Evolutionary conservation across 2,888 invertebrate genomes (phyloP).

Genomic region (Odontothrips loti): DNA sequence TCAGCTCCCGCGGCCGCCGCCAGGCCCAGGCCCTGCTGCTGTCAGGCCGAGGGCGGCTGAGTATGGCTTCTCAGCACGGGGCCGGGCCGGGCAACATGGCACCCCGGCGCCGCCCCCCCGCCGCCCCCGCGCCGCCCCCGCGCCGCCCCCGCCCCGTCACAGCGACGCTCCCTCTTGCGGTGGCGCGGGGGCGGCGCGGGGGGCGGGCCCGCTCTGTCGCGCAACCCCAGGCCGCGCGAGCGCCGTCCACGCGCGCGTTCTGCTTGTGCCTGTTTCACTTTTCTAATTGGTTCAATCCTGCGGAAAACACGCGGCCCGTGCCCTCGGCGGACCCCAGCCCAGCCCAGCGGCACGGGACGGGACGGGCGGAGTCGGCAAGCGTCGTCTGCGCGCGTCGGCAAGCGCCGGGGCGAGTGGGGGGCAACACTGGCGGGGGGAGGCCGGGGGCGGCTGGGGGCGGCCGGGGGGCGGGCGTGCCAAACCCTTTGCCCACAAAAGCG

Average conservation of each 20-base stretch:
- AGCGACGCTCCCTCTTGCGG: neutral
- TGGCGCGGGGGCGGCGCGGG: neutral
- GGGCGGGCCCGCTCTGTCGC: neutral
- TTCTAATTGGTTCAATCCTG: slow-evolving; percentile 9
- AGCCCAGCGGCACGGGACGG: neutral
- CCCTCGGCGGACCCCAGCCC: neutral
- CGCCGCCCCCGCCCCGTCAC: too few relatives aligned
- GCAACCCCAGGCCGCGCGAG: neutral
- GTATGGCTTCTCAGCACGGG: too few relatives aligned
- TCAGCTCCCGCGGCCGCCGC: too few relatives aligned
- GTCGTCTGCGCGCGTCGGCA: neutral
- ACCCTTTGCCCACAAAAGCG: too few relatives aligned
- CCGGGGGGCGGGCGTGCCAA: too few relatives aligned
- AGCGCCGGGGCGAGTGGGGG: slow-evolving; percentile 13
- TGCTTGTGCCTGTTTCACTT: slow-evolving; percentile 5
- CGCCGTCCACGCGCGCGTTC: neutral
- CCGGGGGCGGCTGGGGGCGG: neutral
- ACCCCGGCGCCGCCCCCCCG: too few relatives aligned
- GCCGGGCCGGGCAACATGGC: too few relatives aligned
- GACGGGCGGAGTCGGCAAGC: slow-evolving; percentile 2
- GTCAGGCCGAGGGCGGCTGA: neutral
- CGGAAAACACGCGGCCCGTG: neutral
- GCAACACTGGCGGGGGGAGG: neutral
- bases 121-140: too few relatives aligned
- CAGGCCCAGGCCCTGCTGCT: too few relatives aligned